These are phyloP conservation scores for Cephalopterus ornatus DNA, from an alignment of 2,113 vertebrate genomes.

Conservation along the genomic window DNA sequence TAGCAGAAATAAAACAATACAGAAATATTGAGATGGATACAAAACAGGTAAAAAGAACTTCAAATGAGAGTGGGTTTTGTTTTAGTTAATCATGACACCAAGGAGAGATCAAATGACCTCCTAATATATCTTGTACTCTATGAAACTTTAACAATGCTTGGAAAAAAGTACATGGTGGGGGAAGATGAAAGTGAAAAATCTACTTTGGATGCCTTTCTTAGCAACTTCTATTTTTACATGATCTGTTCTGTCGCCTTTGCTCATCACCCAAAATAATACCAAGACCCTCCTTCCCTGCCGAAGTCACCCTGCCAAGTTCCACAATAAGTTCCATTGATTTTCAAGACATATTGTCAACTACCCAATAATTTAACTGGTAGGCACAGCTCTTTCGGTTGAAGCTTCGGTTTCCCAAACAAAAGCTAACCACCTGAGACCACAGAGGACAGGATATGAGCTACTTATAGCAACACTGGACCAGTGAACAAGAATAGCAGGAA, in stretches of 20 bases:
- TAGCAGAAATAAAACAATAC: slow-evolving; percentile 40
- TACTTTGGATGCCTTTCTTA: slow-evolving; percentile 33
- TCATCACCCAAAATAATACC: slow-evolving; percentile 53
- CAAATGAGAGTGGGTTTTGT: slow-evolving; percentile 2
- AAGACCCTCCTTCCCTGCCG: slow-evolving; percentile 15
- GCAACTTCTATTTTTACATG: slow-evolving; percentile 68
- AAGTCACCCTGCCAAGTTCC: slow-evolving; percentile 41
- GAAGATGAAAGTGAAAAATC: slow-evolving; percentile 18
- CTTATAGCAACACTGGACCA: slow-evolving; percentile 90
- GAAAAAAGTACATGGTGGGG: neutral
- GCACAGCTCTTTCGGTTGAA: slow-evolving; percentile 74
- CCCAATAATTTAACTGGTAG: slow-evolving; percentile 81
- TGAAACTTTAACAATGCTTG: slow-evolving; percentile 42
- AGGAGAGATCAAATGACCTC: slow-evolving; percentile 33
- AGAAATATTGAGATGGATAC: neutral
- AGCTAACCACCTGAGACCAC: slow-evolving; percentile 92
- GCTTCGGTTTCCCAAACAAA: slow-evolving; percentile 89
- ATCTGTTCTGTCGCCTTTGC: slow-evolving; percentile 22
- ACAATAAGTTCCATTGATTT: slow-evolving; percentile 56
- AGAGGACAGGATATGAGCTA: slow-evolving; percentile 96
- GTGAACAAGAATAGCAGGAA: slow-evolving; percentile 99
- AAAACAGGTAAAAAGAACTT: slow-evolving; percentile 13
- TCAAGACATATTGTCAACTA: slow-evolving; percentile 58
- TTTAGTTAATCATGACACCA: neutral
- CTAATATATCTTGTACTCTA: neutral